Conservation (phyloP, 2,113 vertebrate species). For the Fukomys damarensis region DNA sequence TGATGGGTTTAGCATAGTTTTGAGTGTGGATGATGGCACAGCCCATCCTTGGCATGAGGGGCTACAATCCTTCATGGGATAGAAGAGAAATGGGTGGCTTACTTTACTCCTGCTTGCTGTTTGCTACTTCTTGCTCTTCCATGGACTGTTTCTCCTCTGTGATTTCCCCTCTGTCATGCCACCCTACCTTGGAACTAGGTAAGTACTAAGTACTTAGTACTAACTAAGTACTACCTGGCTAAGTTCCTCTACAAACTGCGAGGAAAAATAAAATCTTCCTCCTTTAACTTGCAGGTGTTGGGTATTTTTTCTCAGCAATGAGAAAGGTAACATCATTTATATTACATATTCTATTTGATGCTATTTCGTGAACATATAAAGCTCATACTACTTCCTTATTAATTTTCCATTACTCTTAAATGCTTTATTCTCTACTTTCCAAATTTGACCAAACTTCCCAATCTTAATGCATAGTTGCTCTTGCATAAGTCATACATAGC, state of each 20-base stretch:
- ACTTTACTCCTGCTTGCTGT: neutral
- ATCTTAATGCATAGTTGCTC: neutral
- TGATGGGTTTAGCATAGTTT: neutral
- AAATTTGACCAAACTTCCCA: neutral
- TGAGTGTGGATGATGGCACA: neutral
- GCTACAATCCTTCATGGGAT: neutral
- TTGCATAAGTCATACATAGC: neutral
- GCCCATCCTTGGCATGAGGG: too few relatives aligned
- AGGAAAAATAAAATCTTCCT: neutral
- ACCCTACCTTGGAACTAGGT: neutral
- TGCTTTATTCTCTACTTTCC: neutral
- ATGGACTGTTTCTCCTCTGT: neutral
- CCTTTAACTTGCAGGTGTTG: neutral
- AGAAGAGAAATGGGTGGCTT: neutral
- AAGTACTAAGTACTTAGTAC: too few relatives aligned
- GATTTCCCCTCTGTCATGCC: neutral
- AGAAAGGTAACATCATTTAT: neutral
- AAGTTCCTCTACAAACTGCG: neutral
- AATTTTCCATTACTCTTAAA: constrained; percentile 1
- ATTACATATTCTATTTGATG: neutral
- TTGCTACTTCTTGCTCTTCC: neutral
- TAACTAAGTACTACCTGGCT: too few relatives aligned
- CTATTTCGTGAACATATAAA: neutral
- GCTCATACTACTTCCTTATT: neutral
- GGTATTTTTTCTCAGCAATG: neutral